Conservation (phyloP, 1,140 invertebrate genomes). For the Heterodera schachtii region DNA sequence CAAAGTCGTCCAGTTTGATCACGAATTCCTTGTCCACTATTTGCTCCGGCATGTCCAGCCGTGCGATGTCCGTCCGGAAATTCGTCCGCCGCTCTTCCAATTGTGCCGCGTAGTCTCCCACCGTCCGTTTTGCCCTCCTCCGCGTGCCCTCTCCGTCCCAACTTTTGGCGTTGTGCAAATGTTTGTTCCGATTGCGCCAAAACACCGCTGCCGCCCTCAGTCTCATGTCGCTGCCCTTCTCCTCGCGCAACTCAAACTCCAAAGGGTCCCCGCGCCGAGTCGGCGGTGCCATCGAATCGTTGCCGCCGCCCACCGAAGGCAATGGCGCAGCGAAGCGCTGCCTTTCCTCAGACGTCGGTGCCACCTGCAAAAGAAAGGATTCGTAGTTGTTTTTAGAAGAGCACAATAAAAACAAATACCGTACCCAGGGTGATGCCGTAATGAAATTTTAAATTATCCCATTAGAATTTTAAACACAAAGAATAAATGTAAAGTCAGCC, state of each 20-base stretch:
- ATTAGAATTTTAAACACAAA: no score
- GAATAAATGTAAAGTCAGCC: no score
- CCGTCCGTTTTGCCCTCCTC: neutral
- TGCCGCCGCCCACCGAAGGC: neutral
- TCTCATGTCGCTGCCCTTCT: slow-evolving; percentile 21
- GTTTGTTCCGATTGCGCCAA: slow-evolving; percentile 20
- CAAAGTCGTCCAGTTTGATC: neutral
- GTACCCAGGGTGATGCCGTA: no score
- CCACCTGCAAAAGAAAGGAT: neutral
- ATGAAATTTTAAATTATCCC: no score
- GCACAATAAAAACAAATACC: neutral
- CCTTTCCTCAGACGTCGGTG: slow-evolving; percentile 10
- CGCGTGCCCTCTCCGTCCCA: neutral
- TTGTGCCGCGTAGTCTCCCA: neutral
- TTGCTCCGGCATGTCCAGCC: neutral
- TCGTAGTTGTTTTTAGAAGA: no score
- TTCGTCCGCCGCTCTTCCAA: neutral
- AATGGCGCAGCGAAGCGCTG: neutral
- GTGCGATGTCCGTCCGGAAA: neutral
- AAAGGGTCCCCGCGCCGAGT: neutral
- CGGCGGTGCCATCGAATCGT: neutral
- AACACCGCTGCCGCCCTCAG: slow-evolving; percentile 20
- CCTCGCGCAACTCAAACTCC: slow-evolving; percentile 23
- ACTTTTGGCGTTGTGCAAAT: no score
- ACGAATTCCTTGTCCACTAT: neutral